Conservation (phyloP, 2,888 invertebrate species). For the Deroplatys truncata region DNA sequence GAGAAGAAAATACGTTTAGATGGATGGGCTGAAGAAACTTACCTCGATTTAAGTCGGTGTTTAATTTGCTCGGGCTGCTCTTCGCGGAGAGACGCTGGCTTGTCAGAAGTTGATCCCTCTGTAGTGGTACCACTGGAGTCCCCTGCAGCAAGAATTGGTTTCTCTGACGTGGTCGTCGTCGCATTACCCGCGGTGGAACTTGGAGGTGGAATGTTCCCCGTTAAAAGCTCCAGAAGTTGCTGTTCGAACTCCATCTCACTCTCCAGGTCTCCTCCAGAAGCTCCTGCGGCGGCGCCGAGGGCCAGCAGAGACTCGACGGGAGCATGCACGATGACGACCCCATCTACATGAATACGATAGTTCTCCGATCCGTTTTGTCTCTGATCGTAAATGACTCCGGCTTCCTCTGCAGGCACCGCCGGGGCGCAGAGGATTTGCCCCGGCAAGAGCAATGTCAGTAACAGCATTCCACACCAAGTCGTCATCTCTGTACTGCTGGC, state of each 20-base stretch:
- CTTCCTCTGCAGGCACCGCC: not conserved
- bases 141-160: conserved; percentile 32
- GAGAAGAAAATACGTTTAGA: too few species aligned
- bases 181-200: conserved; percentile 20
- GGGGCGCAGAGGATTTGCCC: not conserved
- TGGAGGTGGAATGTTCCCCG: conserved; percentile 39
- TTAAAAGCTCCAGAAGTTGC: conserved; percentile 28
- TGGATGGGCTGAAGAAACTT: not conserved
- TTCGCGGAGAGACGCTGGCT: not conserved
- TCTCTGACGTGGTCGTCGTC: conserved; percentile 38
- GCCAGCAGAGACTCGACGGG: conserved; percentile 55
- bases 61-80: not conserved
- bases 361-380: conserved; percentile 76
- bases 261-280: conserved; percentile 25
- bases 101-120: not conserved
- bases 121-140: not conserved
- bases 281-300: conserved; percentile 37
- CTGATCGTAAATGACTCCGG: conserved; percentile 56
- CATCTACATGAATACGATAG: conserved; percentile 64
- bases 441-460: not conserved
- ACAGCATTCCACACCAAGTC: not conserved
- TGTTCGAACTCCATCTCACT: conserved; percentile 15
- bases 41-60: not conserved
- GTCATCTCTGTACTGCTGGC: not conserved
- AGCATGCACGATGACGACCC: conserved; percentile 61